phyloP scores from a whole-genome alignment of 2,888 invertebrate genomes.

The Orthosia gracilis region DNA sequence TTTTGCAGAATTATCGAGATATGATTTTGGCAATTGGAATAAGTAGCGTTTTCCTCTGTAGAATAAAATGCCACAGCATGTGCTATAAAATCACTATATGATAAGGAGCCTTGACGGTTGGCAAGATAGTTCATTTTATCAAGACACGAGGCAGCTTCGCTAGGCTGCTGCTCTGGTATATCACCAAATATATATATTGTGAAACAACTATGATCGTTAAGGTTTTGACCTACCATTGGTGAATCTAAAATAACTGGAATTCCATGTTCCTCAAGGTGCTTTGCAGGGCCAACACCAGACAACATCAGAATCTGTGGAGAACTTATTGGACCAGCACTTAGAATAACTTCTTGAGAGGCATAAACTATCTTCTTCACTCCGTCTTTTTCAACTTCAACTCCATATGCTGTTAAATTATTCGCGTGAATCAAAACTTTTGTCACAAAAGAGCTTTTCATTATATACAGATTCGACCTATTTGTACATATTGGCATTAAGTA shows the following conservation, averaged over 20 bases:
- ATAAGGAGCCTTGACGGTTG: constrained; percentile 34
- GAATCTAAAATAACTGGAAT: constrained; percentile 76
- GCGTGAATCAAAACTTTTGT: constrained; percentile 55
- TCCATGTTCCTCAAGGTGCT: constrained; percentile 71
- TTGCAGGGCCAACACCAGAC: constrained; percentile 83
- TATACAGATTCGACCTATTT: constrained; percentile 58
- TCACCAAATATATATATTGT: constrained; percentile 46
- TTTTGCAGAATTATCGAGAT: constrained; percentile 33
- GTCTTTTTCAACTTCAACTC: constrained; percentile 52
- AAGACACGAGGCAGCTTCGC: constrained; percentile 20
- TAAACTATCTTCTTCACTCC: constrained; percentile 18
- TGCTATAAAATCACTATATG: constrained; percentile 32
- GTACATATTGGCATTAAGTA: constrained; percentile 77
- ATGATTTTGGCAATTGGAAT: constrained; percentile 44
- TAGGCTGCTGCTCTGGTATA: constrained; percentile 7
- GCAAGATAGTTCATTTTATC: constrained; percentile 42
- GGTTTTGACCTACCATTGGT: constrained; percentile 80
- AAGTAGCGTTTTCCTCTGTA: constrained; percentile 26
- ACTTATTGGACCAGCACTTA: constrained; percentile 81
- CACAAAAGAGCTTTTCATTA: constrained; percentile 47
- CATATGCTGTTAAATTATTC: constrained; percentile 30
- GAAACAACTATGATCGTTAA: constrained; percentile 80
- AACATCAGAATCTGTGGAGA: constrained; percentile 82
- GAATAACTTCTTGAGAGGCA: constrained; percentile 76
- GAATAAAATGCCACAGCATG: constrained; percentile 47